Percentiles rank a stretch among this genome's conserved stretches.
These are phyloP conservation scores for Drosophila falleni DNA, from an alignment of 2,888 invertebrate species.

Conservation along the genomic window DNA sequence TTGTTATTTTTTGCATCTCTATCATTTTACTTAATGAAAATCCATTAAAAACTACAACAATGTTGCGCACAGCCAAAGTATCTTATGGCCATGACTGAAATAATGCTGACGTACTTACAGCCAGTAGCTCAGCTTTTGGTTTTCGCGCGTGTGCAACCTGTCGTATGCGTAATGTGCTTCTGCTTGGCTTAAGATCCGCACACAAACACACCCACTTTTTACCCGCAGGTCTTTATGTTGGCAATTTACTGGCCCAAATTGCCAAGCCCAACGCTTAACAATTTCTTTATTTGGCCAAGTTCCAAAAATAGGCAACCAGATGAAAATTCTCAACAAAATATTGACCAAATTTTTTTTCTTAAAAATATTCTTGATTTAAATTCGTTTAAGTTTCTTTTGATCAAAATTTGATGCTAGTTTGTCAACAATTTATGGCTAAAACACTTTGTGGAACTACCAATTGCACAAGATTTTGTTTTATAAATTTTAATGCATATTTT, in stretches of 20 bases:
- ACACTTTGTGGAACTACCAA: not conserved
- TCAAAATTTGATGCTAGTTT: too few relatives aligned
- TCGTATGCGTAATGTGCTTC: conserved; percentile 78
- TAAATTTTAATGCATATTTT: not conserved
- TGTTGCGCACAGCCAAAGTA: conserved; percentile 53
- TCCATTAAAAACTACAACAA: conserved; percentile 80
- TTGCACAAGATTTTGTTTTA: too few relatives aligned
- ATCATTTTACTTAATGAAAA: conserved; percentile 70
- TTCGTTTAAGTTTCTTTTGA: too few relatives aligned
- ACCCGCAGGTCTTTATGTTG: conserved; percentile 8
- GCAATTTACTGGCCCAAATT: conserved; percentile 7
- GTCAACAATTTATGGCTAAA: not conserved
- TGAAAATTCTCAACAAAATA: too few relatives aligned
- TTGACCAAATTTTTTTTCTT: too few relatives aligned
- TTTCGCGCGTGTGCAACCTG: conserved; percentile 51
- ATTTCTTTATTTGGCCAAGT: not conserved
- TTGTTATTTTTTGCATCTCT: conserved; percentile 36
- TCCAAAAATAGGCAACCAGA: not conserved
- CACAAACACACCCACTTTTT: not conserved
- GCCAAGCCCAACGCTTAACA: not conserved
- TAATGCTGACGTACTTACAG: conserved; percentile 3
- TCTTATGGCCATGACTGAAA: conserved; percentile 14
- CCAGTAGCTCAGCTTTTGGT: conserved; percentile 20
- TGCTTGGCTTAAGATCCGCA: conserved; percentile 48
- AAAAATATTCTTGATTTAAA: too few relatives aligned